Base-by-base conservation (phyloP, 2,888 invertebrate species). In the Hololepta plana region DNA sequence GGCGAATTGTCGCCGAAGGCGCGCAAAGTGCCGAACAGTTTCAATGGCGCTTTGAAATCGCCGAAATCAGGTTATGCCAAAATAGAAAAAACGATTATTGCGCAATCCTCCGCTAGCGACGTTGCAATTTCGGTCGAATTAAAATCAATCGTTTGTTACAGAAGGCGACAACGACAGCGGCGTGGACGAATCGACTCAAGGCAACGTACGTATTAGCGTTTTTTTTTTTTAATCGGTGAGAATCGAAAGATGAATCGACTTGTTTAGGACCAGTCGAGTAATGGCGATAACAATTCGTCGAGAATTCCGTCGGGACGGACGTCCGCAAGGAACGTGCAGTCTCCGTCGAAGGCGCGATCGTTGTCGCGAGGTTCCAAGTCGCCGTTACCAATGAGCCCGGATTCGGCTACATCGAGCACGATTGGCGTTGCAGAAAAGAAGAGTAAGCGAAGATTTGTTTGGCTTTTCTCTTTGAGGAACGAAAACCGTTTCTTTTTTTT, bases 101-200 rank as follows among this genome's bases (percentile, higher is more conserved):
- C n/a, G n/a, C n/a, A n/a, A n/a, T n/a, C n/a, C n/a, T n/a, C n/a
- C n/a, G n/a, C n/a, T n/a, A n/a, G n/a, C n/a, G n/a, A n/a, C n/a
- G n/a, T n/a, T n/a, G n/a, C n/a, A n/a, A n/a, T n/a, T n/a, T n/a
- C n/a, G n/a, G n/a, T n/a, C n/a, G n/a, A n/a, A n/a, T n/a, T n/a
- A n/a, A n/a, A n/a, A n/a, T n/a, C n/a, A n/a, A n/a, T 41, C 37
- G 40, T 32, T 44, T 57, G 55, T 64, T 59, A 37, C 67, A 82
- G 82, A 80, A 59, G 75, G 76, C 17, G 80, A 79, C 49, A 80
- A 80, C 42, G 81, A 81, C 43, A 80, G 77, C 46, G 80, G 77
- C 22, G 77, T 77, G 15, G 79, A 80, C 50, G 80, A 80, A 51
- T 72, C 75, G 30, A 76, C 75, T 28, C 79, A 77, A 55, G 74